A percentile compares a stretch with the other conserved stretches of the same genome.
Conservation (phyloP, 1,140 invertebrate species). For the Zophobas atratus region DNA sequence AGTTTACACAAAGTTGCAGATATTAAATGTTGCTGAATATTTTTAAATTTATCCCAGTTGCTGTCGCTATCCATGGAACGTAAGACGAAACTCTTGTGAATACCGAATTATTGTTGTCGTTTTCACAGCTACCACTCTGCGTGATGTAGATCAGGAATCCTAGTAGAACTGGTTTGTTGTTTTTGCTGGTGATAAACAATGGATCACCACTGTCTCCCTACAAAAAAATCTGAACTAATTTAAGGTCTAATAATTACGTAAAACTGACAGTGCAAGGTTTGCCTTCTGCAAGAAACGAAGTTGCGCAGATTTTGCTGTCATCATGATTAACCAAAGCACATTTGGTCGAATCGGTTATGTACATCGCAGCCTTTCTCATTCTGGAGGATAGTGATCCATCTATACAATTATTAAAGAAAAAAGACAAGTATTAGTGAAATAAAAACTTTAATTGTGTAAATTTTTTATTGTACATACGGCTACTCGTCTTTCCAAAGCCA, state of each 20-base stretch:
- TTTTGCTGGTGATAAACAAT: slow-evolving; percentile 56
- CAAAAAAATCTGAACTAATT: slow-evolving; percentile 47
- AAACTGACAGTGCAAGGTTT: slow-evolving; percentile 64
- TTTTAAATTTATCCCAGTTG: slow-evolving; percentile 62
- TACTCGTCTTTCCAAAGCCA: too few species aligned
- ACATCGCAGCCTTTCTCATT: too few species aligned
- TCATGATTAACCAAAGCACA: too few species aligned
- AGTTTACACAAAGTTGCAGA: background rate
- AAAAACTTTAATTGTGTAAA: too few species aligned
- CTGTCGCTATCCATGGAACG: slow-evolving; percentile 62
- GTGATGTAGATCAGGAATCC: slow-evolving; percentile 64
- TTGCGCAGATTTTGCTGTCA: too few species aligned
- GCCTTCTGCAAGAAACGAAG: slow-evolving; percentile 57
- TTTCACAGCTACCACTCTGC: slow-evolving; percentile 60
- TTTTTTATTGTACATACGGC: too few species aligned
- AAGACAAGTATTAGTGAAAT: too few species aligned
- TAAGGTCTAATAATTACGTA: background rate
- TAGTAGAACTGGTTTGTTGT: slow-evolving; percentile 60
- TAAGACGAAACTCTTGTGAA: slow-evolving; percentile 64
- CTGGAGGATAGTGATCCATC: too few species aligned
- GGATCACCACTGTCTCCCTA: slow-evolving; percentile 66
- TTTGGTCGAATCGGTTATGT: too few species aligned
- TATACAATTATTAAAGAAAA: too few species aligned
- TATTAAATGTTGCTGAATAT: background rate
- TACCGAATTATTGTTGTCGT: slow-evolving; percentile 64